A percentile compares a stretch with the other conserved stretches of the same genome.
phyloP scores from a whole-genome alignment of 2,888 invertebrate species.

The Heliconius ismenius region DNA sequence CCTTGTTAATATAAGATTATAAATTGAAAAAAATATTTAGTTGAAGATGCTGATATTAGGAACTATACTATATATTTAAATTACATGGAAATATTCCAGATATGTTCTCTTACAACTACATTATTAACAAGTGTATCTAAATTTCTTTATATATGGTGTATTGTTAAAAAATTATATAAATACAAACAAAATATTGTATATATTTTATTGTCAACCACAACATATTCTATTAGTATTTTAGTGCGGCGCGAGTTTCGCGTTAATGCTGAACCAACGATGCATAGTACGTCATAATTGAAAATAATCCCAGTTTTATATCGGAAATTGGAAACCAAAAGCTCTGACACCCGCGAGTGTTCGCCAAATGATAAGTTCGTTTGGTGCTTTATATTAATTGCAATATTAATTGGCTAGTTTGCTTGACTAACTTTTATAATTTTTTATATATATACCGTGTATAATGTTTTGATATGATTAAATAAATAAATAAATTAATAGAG shows the following conservation, averaged over 20 bases:
- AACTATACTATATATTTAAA: no score
- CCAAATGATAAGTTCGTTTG: conserved; percentile 42
- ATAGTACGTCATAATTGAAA: conserved; percentile 49
- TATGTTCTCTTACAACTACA: no score
- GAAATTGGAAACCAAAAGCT: conserved; percentile 47
- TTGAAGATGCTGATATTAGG: no score
- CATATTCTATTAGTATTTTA: conserved; percentile 22
- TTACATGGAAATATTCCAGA: no score
- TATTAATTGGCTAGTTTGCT: conserved; percentile 16
- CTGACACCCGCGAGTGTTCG: conserved; percentile 39
- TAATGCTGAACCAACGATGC: conserved; percentile 38
- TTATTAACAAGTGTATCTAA: no score
- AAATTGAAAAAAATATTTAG: background rate
- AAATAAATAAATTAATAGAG: background rate
- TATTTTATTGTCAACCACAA: conserved; percentile 14
- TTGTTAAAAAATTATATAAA: no score
- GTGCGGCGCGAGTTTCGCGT: conserved; percentile 18
- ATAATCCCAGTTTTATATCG: conserved; percentile 48
- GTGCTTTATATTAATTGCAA: conserved; percentile 37
- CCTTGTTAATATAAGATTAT: no score
- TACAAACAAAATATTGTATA: background rate
- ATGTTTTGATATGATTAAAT: background rate
- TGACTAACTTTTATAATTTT: background rate
- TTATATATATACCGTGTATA: background rate
- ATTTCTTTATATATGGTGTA: no score